phyloP scores from a whole-genome alignment of 2,113 vertebrate species.

The Lepidiolamprologus cunningtoni region DNA sequence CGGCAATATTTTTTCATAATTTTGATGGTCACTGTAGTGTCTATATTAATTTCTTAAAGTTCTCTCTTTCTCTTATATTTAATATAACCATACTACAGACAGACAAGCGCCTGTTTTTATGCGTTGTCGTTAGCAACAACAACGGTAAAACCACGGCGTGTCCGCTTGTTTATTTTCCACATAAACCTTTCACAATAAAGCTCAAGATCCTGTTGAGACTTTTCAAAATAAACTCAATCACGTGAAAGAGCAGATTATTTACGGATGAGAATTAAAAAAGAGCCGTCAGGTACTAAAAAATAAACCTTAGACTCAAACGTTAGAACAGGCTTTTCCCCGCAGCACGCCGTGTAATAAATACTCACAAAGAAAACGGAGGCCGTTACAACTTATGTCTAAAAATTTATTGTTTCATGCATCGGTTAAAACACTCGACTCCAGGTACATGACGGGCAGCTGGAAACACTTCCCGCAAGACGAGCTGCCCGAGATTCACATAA shows the following conservation, averaged over 20 bases:
- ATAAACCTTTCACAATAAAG: no score
- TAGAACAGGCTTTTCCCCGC: neutral
- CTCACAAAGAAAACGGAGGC: neutral
- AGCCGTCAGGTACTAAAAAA: accelerated
- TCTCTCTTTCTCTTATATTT: neutral
- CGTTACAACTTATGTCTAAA: neutral
- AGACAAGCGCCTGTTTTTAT: accelerated
- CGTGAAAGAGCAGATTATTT: accelerated
- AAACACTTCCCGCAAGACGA: no score
- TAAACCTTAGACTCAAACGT: neutral
- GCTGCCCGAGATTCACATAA: no score
- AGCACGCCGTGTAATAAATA: accelerated
- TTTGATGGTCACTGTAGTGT: no score
- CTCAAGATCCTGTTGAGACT: neutral
- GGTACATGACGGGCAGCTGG: no score
- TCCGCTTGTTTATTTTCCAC: no score
- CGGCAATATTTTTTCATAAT: no score
- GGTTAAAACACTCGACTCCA: neutral
- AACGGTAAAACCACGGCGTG: no score
- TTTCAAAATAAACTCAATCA: neutral
- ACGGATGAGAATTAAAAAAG: neutral
- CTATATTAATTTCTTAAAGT: accelerated
- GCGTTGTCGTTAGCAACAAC: accelerated
- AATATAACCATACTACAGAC: accelerated
- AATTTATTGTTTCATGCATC: accelerated